phyloP scores from a whole-genome alignment of 2,797 vertebrate genomes.

The Todus mexicanus region DNA sequence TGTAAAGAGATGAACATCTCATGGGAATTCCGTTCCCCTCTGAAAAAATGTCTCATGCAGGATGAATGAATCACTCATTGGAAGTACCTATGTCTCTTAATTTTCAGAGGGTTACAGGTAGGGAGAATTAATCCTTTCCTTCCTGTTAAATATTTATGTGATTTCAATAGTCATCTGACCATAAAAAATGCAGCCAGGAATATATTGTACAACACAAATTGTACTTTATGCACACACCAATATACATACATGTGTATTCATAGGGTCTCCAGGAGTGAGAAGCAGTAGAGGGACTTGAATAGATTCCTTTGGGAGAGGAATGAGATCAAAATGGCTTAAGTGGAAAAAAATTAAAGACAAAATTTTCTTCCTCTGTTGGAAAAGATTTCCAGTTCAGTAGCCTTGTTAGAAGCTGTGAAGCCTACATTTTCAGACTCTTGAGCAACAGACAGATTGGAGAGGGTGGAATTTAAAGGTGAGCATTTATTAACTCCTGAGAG shows the following conservation, averaged over 20 bases:
- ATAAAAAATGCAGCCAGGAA: not conserved
- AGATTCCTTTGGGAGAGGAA: not conserved
- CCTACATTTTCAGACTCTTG: not conserved
- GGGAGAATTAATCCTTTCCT: not conserved
- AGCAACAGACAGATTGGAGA: not conserved
- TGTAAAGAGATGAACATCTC: not conserved
- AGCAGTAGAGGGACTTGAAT: not conserved
- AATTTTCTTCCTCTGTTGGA: not conserved
- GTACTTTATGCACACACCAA: not conserved
- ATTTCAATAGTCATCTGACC: not conserved
- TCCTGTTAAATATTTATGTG: not conserved
- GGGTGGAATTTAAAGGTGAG: not conserved
- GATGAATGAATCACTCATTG: not conserved
- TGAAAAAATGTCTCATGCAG: not conserved
- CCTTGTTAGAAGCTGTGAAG: not conserved
- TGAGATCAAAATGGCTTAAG: not conserved
- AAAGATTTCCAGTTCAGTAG: not conserved
- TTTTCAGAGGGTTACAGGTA: not conserved
- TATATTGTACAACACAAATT: not conserved
- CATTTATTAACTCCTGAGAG: not conserved
- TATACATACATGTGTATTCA: not conserved
- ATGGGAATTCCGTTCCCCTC: not conserved
- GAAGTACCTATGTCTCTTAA: not conserved
- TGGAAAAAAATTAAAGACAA: not conserved
- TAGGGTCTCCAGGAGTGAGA: not conserved